A percentile compares a stretch with the other conserved stretches of the same genome.
Conservation (phyloP, 2,888 invertebrate genomes). For the Morpho helenor region DNA sequence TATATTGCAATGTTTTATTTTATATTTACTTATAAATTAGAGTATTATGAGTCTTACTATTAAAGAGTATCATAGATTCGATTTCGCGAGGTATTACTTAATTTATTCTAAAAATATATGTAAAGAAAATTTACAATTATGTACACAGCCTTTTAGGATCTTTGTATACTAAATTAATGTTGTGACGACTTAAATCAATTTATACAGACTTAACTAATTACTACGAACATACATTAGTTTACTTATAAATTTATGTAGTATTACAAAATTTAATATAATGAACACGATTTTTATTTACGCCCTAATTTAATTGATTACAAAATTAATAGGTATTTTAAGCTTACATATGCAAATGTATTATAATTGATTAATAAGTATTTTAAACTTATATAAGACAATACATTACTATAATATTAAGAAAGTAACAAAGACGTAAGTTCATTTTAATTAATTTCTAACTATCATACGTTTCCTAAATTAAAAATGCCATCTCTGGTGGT, state of each 20-base stretch:
- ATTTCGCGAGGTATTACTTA: slow-evolving; percentile 17
- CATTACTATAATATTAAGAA: too few species aligned
- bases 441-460: too few species aligned
- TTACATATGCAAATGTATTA: too few species aligned
- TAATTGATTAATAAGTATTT: not conserved
- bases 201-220: slow-evolving; percentile 24
- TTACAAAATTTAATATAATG: slow-evolving; percentile 7
- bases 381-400: too few species aligned
- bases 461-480: not conserved
- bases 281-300: slow-evolving; percentile 8
- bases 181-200: slow-evolving; percentile 30
- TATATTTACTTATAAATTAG: too few species aligned
- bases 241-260: not conserved
- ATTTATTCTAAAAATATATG: not conserved
- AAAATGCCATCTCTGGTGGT: slow-evolving; percentile 10
- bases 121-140: slow-evolving; percentile 54
- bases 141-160: slow-evolving; percentile 68
- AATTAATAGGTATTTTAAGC: not conserved
- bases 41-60: too few species aligned
- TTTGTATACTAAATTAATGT: slow-evolving; percentile 41
- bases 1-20: too few species aligned
- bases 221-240: slow-evolving; percentile 17
- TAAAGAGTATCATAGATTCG: too few species aligned
- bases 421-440: too few species aligned
- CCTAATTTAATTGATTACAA: not conserved